Evolutionary conservation across 2,113 vertebrate species (phyloP).

Genomic region (Herpetotheres cachinnans): DNA sequence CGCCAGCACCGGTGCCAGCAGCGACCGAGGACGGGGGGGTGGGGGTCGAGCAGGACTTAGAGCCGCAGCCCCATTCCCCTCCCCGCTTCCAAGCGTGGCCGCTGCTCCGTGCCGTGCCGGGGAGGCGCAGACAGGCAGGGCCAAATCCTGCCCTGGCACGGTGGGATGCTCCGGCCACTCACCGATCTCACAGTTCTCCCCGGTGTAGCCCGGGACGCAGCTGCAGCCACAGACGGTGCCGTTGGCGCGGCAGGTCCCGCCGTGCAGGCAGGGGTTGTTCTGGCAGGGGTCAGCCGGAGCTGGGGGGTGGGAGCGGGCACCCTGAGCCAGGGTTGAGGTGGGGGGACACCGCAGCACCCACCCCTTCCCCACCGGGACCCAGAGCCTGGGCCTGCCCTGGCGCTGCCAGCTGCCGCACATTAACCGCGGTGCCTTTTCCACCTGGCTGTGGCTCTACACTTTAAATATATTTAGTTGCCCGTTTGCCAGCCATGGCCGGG

Average conservation of each 20-base stretch:
- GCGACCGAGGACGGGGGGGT: fast-evolving
- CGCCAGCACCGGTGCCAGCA: neutral
- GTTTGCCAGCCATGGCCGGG: neutral
- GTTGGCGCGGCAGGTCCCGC: conserved; percentile 86
- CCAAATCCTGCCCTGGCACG: fast-evolving
- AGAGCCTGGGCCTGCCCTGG: neutral
- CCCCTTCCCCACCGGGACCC: neutral
- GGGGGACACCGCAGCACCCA: neutral
- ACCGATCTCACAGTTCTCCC: conserved; percentile 98
- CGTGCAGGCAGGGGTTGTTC: conserved; percentile 91
- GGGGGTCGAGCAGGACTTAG: fast-evolving
- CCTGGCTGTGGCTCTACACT: neutral
- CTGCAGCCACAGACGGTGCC: conserved; percentile 86
- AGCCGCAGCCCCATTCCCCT: too few species aligned
- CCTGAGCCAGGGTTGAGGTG: neutral
- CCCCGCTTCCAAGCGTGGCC: neutral
- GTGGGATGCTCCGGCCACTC: neutral
- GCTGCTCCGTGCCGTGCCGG: neutral
- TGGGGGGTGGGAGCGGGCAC: neutral
- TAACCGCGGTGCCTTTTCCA: neutral
- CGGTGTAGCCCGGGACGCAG: conserved; percentile 88
- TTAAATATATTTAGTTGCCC: too few species aligned
- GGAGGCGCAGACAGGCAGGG: neutral
- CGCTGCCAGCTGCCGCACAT: fast-evolving
- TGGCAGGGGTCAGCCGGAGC: conserved; percentile 82